phyloP scores from a whole-genome alignment of 2,797 vertebrate genomes.

The Erpetoichthys calabaricus region DNA sequence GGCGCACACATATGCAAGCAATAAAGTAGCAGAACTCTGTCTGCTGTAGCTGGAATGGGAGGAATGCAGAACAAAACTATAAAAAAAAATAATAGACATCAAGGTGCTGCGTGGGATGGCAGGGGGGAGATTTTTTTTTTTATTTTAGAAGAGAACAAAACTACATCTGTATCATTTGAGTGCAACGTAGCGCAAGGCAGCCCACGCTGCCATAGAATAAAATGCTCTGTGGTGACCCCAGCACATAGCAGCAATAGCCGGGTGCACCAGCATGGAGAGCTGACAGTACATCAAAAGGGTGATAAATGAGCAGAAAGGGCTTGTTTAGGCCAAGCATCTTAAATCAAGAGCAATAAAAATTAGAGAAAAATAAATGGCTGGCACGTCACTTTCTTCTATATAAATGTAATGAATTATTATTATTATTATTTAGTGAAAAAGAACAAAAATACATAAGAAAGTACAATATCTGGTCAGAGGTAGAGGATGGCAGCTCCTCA shows the following conservation, averaged over 20 bases:
- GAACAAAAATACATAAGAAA: not conserved
- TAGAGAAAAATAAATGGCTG: constrained; percentile 22
- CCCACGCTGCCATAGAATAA: constrained; percentile 42
- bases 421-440: too few species aligned
- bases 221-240: constrained; percentile 58
- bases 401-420: too few species aligned
- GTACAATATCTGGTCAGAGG: constrained; percentile 14
- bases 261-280: constrained; percentile 54
- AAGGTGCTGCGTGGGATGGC: constrained; percentile 46
- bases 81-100: constrained; percentile 87
- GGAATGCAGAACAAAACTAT: constrained; percentile 99
- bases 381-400: too few species aligned
- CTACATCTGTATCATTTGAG: constrained; percentile 54
- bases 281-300: constrained; percentile 87
- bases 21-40: constrained; percentile 78
- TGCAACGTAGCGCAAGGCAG: constrained; percentile 38
- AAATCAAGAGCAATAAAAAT: constrained; percentile 65
- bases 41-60: constrained; percentile 75
- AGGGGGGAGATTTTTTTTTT: constrained; percentile 6
- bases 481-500: constrained; percentile 18
- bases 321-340: constrained; percentile 73
- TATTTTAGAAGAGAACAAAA: constrained; percentile 46
- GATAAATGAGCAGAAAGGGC: constrained; percentile 82
- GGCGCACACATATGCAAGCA: too few species aligned
- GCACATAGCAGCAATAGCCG: constrained; percentile 52